Conservation (phyloP, 2,113 vertebrate species). For the Equus quagga region DNA sequence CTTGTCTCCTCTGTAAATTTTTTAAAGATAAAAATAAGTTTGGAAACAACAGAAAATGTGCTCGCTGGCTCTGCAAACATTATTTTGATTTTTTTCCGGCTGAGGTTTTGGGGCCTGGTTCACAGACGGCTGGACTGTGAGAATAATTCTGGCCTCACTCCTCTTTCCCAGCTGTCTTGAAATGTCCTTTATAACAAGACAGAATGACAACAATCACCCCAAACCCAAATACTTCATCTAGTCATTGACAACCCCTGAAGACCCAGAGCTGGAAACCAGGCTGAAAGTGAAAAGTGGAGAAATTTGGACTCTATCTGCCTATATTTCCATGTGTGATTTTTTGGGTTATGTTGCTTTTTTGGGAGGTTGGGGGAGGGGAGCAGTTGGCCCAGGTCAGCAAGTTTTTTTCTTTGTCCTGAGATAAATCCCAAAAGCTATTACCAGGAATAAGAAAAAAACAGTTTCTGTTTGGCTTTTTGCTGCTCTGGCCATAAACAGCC, state of each 20-base stretch:
- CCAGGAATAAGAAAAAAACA: slow-evolving; percentile 39
- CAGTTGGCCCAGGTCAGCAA: slow-evolving; percentile 25
- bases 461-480: slow-evolving; percentile 65
- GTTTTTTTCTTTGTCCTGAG: slow-evolving; percentile 70
- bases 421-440: slow-evolving; percentile 70
- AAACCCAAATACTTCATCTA: neutral
- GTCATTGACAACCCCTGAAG: neutral
- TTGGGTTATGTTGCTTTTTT: neutral
- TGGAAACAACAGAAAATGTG: slow-evolving; percentile 41
- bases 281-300: neutral
- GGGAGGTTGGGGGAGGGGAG: neutral
- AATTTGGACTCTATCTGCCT: neutral
- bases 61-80: slow-evolving; percentile 46
- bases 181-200: slow-evolving; percentile 57
- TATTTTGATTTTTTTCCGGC: slow-evolving; percentile 71
- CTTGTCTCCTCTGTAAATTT: slow-evolving; percentile 35
- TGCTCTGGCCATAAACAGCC: slow-evolving; percentile 68
- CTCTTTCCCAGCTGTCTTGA: slow-evolving; percentile 69
- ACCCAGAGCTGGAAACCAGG: neutral
- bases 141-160: slow-evolving; percentile 48
- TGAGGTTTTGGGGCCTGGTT: slow-evolving; percentile 47
- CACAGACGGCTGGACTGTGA: slow-evolving; percentile 60
- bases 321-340: neutral
- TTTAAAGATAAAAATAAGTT: slow-evolving; percentile 50
- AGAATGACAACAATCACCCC: slow-evolving; percentile 15